phyloP scores from a whole-genome alignment of 2,888 invertebrate genomes.

The Bursaphelenchus okinawaensis region DNA sequence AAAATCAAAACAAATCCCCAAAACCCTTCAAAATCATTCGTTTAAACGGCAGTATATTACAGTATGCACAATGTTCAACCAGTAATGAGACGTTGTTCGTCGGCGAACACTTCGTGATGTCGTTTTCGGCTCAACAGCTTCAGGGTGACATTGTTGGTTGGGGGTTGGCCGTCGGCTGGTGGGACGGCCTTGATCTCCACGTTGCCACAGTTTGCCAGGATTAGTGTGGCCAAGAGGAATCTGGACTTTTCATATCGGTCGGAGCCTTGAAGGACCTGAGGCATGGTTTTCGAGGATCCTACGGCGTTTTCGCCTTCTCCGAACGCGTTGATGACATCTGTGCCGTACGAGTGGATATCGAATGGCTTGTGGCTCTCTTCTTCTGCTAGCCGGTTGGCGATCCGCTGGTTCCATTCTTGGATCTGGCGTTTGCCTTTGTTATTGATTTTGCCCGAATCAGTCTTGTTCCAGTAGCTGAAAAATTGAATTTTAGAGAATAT shows the following conservation, averaged over 20 bases:
- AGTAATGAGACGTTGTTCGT: slow-evolving; percentile 10
- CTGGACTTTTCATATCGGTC: slow-evolving; percentile 23
- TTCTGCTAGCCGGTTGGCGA: slow-evolving; percentile 8
- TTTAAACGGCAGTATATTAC: too few relatives aligned
- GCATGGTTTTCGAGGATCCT: not conserved
- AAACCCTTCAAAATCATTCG: too few relatives aligned
- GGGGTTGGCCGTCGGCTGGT: not conserved
- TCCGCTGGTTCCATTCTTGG: slow-evolving; percentile 9
- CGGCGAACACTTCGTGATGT: slow-evolving; percentile 12
- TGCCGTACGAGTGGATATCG: slow-evolving; percentile 11
- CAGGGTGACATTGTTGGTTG: not conserved
- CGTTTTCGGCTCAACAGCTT: slow-evolving; percentile 13
- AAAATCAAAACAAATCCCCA: too few relatives aligned
- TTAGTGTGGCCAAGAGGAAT: slow-evolving; percentile 27
- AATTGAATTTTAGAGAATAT: too few relatives aligned
- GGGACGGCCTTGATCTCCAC: slow-evolving; percentile 17
- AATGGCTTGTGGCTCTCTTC: slow-evolving; percentile 1
- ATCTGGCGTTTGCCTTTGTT: slow-evolving; percentile 1
- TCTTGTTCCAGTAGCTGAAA: not conserved
- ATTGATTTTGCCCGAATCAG: not conserved
- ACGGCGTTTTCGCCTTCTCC: not conserved
- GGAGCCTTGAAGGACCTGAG: not conserved
- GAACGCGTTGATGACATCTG: not conserved
- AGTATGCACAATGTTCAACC: too few relatives aligned
- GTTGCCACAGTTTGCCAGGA: slow-evolving; percentile 25